Evolutionary conservation across 2,113 vertebrate genomes (phyloP).

Genomic region (Channa argus): DNA sequence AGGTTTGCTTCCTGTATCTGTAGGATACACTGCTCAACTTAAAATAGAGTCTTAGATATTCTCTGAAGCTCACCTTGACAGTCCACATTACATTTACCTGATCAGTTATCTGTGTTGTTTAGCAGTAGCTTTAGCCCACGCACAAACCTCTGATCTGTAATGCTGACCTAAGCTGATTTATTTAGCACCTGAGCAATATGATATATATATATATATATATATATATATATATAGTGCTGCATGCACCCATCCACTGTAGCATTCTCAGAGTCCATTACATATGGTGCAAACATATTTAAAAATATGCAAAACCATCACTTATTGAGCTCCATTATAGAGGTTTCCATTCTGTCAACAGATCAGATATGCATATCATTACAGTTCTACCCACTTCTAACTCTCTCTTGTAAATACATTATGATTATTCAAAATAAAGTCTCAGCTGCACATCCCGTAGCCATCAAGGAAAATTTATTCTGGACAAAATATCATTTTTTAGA

Average conservation of each 20-base stretch:
- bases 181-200: slow-evolving; percentile 11
- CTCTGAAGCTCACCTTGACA: not conserved
- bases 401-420: slow-evolving; percentile 41
- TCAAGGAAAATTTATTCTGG: too few relatives aligned
- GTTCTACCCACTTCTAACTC: slow-evolving; percentile 8
- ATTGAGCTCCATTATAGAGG: slow-evolving; percentile 27
- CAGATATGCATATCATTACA: slow-evolving; percentile 39
- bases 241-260: not conserved
- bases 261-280: not conserved
- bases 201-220: too few relatives aligned
- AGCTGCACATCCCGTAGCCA: not conserved
- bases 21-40: too few relatives aligned
- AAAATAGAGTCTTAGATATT: not conserved
- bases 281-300: slow-evolving; percentile 6
- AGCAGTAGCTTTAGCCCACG: slow-evolving; percentile 10
- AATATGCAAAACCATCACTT: slow-evolving; percentile 26
- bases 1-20: too few relatives aligned
- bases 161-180: slow-evolving; percentile 27
- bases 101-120: not conserved
- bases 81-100: not conserved
- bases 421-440: slow-evolving; percentile 30
- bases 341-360: slow-evolving; percentile 52
- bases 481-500: too few relatives aligned
- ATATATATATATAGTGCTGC: not conserved
- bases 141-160: not conserved